A percentile compares a stretch with the other conserved stretches of the same genome.
phyloP scores from a whole-genome alignment of 1,140 invertebrate genomes.

The Melipona quadrifasciata region DNA sequence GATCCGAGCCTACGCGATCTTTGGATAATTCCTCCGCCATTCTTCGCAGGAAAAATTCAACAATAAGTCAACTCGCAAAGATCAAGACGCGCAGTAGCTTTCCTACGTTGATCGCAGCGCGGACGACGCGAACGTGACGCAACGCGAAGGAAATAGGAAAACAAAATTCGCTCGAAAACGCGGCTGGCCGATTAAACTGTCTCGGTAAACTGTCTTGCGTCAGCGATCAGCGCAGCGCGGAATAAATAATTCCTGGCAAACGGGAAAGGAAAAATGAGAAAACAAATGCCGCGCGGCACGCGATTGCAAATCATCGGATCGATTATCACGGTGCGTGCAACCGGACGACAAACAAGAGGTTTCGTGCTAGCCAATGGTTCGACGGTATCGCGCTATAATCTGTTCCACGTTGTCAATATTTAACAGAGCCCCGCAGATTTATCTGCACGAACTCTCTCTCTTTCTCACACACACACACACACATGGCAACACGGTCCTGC shows the following conservation, averaged over 20 bases:
- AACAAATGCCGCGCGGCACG: not conserved
- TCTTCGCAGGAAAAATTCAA: not conserved
- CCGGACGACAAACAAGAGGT: conserved; percentile 17
- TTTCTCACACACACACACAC: not conserved
- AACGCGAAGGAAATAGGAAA: too few species aligned
- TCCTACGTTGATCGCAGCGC: not conserved
- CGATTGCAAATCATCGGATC: conserved; percentile 15
- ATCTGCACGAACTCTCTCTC: not conserved
- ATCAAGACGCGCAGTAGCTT: not conserved
- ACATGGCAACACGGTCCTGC: conserved; percentile 10
- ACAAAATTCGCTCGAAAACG: too few species aligned
- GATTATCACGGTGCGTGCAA: conserved; percentile 27
- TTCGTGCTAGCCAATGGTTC: not conserved
- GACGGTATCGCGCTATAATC: not conserved
- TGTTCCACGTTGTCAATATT: conserved; percentile 15
- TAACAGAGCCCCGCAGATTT: conserved; percentile 1
- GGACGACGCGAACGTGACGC: too few species aligned
- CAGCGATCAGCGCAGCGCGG: not conserved
- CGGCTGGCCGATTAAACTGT: not conserved
- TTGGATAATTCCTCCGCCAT: too few species aligned
- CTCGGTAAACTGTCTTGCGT: not conserved
- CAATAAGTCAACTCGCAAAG: not conserved
- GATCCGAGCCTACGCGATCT: too few species aligned
- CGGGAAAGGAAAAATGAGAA: not conserved
- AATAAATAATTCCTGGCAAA: not conserved